A percentile compares a stretch with the other conserved stretches of the same genome.
phyloP scores from a whole-genome alignment of 2,888 invertebrate species.

The Antitype chi region DNA sequence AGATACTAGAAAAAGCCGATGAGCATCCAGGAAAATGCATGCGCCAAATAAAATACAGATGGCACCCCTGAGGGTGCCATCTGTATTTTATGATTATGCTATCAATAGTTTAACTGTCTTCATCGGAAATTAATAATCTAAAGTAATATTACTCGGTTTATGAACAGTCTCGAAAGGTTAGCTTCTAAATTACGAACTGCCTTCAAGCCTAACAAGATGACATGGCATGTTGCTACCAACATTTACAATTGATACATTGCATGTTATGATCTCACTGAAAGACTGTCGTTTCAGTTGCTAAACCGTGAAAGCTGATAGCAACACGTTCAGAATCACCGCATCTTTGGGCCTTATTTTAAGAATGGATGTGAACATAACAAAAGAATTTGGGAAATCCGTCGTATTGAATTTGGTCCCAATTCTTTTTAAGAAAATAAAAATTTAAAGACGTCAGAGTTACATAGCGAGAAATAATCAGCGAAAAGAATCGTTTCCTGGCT shows the following conservation, averaged over 20 bases:
- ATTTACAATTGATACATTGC: slow-evolving; percentile 35
- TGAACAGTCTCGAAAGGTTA: slow-evolving; percentile 60
- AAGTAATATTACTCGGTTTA: slow-evolving; percentile 56
- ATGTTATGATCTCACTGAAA: slow-evolving; percentile 47
- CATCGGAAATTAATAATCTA: neutral
- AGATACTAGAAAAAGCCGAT: neutral
- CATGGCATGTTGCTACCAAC: slow-evolving; percentile 54
- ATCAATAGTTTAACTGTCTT: neutral
- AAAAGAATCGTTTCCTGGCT: slow-evolving; percentile 30
- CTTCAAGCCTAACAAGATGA: slow-evolving; percentile 56
- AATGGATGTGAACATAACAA: slow-evolving; percentile 46
- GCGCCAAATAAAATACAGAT: no score
- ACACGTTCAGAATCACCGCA: slow-evolving; percentile 35
- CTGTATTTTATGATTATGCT: slow-evolving; percentile 5
- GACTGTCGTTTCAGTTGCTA: slow-evolving; percentile 36
- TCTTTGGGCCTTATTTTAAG: slow-evolving; percentile 54
- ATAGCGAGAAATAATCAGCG: slow-evolving; percentile 30
- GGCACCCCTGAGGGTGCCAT: slow-evolving; percentile 33
- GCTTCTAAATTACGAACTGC: slow-evolving; percentile 59
- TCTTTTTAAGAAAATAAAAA: slow-evolving; percentile 33
- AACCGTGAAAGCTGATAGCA: slow-evolving; percentile 51
- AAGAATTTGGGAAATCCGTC: slow-evolving; percentile 46
- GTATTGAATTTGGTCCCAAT: slow-evolving; percentile 47
- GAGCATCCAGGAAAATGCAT: neutral
- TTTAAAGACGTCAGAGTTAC: slow-evolving; percentile 50